Percentiles rank a stretch among this genome's conserved stretches.
These are phyloP conservation scores for Ditylenchus dipsaci DNA, from an alignment of 1,140 invertebrate genomes.

Conservation along the genomic window DNA sequence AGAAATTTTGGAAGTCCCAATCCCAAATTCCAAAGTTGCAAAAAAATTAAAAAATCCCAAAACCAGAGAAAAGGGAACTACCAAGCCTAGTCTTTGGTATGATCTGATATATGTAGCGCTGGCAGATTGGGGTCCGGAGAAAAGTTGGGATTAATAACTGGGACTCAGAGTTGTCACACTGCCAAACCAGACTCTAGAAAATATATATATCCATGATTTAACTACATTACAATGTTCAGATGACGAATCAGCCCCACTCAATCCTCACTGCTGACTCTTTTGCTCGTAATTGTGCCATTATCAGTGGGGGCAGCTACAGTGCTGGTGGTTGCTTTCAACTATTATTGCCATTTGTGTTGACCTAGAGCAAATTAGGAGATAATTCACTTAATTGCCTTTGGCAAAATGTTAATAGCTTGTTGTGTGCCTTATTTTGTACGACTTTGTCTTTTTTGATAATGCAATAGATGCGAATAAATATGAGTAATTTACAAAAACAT, in stretches of 20 bases:
- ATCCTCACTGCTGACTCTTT: conserved; percentile 38
- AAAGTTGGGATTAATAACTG: too few species aligned
- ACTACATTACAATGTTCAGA: conserved; percentile 7
- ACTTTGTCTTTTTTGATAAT: not conserved
- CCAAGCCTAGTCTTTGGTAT: too few species aligned
- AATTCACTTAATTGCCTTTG: not conserved
- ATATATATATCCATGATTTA: not conserved
- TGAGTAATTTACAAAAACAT: too few species aligned
- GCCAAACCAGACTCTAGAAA: too few species aligned
- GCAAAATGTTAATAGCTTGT: not conserved
- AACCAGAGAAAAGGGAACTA: too few species aligned
- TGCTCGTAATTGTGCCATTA: conserved; percentile 43
- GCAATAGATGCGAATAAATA: not conserved
- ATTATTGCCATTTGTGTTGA: conserved; percentile 49
- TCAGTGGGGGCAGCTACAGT: conserved; percentile 45
- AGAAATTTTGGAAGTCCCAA: too few species aligned
- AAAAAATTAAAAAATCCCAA: too few species aligned
- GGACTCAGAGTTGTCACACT: too few species aligned
- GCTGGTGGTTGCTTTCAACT: conserved; percentile 44
- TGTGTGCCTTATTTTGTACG: not conserved
- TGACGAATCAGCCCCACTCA: conserved; percentile 15
- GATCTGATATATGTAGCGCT: too few species aligned
- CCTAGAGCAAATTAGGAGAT: not conserved
- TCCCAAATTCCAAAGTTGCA: too few species aligned
- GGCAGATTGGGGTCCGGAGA: too few species aligned